Conservation (phyloP, 2,113 vertebrate genomes). For the Silurus meridionalis region DNA sequence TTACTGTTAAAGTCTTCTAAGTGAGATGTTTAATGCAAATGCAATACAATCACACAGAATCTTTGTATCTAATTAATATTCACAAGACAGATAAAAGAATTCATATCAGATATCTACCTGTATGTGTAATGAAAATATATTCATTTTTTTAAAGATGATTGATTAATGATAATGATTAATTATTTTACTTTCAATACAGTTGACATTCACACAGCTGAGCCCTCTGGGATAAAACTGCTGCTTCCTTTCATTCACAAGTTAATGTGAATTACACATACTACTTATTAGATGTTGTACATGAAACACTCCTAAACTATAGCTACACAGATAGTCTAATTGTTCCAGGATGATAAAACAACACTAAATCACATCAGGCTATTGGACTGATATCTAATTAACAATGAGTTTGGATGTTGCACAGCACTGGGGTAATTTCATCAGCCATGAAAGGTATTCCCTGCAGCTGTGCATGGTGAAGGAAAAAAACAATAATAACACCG, state of each 20-base stretch:
- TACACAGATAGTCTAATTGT: neutral
- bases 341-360: conserved; percentile 12
- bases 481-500: neutral
- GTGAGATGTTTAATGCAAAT: neutral
- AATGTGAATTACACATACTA: neutral
- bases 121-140: neutral
- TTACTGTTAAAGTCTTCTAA: neutral
- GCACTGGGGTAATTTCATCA: neutral
- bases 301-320: neutral
- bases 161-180: neutral
- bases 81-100: neutral
- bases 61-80: neutral
- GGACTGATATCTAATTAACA: conserved; percentile 18
- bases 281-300: neutral
- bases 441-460: neutral
- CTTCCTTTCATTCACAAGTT: neutral
- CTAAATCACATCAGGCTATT: conserved; percentile 16
- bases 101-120: neutral
- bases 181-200: neutral
- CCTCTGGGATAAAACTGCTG: neutral
- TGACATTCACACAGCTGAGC: neutral
- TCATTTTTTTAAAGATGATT: neutral
- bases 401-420: neutral
- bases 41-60: neutral
- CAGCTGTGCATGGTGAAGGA: neutral